These are phyloP conservation scores for Doryteuthis pealeii DNA, from an alignment of 1,140 invertebrate species.

Conservation along the genomic window DNA sequence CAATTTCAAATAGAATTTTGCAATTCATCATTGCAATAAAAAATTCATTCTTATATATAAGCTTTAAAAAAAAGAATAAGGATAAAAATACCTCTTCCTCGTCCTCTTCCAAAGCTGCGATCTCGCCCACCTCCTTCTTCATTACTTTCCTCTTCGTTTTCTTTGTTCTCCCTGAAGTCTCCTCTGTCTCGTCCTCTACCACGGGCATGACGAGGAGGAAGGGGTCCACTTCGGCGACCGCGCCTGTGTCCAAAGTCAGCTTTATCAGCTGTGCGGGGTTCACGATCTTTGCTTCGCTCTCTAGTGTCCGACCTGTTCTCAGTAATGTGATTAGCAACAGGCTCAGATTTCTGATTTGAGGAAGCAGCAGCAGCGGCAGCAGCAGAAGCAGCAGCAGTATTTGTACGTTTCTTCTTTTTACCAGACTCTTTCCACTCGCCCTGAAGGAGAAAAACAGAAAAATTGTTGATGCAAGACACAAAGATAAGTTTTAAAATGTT, in stretches of 20 bases:
- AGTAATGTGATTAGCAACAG: conserved; percentile 31
- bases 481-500: conserved; percentile 3
- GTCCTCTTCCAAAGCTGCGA: conserved; percentile 55
- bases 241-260: conserved; percentile 23
- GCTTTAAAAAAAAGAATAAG: too few relatives aligned
- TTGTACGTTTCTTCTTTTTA: conserved; percentile 75
- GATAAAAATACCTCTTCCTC: conserved; percentile 54
- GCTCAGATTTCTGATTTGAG: conserved; percentile 23
- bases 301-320: conserved; percentile 36
- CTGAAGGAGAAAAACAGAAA: conserved; percentile 56
- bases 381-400: conserved; percentile 23
- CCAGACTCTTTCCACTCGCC: conserved; percentile 76
- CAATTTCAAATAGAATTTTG: not conserved
- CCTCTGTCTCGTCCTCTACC: conserved; percentile 41
- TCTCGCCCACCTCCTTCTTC: conserved; percentile 49
- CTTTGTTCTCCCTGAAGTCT: conserved; percentile 29
- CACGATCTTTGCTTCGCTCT: conserved; percentile 29
- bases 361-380: conserved; percentile 19
- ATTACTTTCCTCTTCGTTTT: conserved; percentile 18
- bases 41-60: too few relatives aligned
- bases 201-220: conserved; percentile 39
- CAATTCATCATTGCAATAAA: too few relatives aligned
- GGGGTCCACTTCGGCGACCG: conserved; percentile 40
- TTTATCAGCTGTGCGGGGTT: conserved; percentile 24
- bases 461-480: too few relatives aligned